phyloP scores from a whole-genome alignment of 1,140 invertebrate species.

The Schlechtendalia chinensis region DNA sequence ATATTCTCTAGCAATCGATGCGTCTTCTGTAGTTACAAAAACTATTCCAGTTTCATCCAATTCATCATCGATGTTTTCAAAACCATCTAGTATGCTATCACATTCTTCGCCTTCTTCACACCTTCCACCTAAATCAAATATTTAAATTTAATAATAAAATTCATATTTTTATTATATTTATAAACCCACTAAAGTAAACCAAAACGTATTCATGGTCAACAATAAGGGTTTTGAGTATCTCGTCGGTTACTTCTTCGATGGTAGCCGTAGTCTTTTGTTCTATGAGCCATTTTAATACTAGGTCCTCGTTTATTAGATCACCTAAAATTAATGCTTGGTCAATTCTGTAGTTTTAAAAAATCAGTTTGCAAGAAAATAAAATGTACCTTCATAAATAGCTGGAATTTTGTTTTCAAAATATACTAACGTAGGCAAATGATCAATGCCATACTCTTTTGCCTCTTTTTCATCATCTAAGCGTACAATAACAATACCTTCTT shows the following conservation, averaged over 20 bases:
- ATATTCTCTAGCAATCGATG: conserved; percentile 76
- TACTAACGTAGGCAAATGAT: conserved; percentile 81
- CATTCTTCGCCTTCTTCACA: conserved; percentile 85
- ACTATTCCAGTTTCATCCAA: conserved; percentile 89
- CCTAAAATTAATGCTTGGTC: conserved; percentile 56
- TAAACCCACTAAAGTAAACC: conserved; percentile 81
- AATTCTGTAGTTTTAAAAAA: background rate
- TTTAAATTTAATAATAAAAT: background rate
- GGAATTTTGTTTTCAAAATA: conserved; percentile 93
- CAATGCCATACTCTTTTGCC: conserved; percentile 87
- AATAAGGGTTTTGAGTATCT: conserved; percentile 82
- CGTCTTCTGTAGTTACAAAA: conserved; percentile 89
- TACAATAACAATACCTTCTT: conserved; percentile 85
- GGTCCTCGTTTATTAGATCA: conserved; percentile 86
- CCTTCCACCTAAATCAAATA: conserved; percentile 64
- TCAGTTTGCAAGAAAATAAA: background rate
- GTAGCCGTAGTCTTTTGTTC: conserved; percentile 87
- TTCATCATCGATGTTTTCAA: conserved; percentile 92
- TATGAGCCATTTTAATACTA: conserved; percentile 86
- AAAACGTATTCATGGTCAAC: conserved; percentile 91
- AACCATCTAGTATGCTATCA: conserved; percentile 77
- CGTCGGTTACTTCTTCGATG: conserved; percentile 92
- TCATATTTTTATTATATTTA: background rate
- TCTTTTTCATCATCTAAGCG: conserved; percentile 83
- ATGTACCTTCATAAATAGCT: conserved; percentile 76